Base-by-base conservation (phyloP, 1,140 invertebrate genomes). In the Calephelis nemesis region DNA sequence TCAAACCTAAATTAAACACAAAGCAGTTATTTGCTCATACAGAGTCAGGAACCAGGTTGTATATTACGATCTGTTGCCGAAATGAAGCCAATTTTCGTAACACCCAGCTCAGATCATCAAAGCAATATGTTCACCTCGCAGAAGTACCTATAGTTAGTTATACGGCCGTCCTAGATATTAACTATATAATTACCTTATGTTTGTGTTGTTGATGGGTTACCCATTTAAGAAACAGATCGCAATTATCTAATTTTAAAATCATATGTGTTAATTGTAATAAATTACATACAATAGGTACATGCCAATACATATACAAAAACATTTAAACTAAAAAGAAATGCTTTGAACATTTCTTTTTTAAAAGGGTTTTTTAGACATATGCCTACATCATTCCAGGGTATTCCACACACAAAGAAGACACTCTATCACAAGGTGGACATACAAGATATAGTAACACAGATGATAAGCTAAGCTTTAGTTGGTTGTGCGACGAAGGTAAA, bases 201-300 rank as follows among this genome's bases (percentile, higher is more conserved):
- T 42, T 52, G 30, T 13, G 15, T 60, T 70, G 65, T 47, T 64
- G 58, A 64, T 19, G 65, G 45, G 69, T 77, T 82, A 82, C 83
- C 82, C 88, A 91, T 91, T 91, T 91, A 87, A 91, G 87, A 72
- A 91, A 91, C 88, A 91, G 88, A 91, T 91, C 88, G 88, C 87
- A 91, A 91, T 89, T 83, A 82, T 79, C 78, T 84, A 78, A 77
- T 67, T 74, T 70, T 54, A 64, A 52, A 58, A 73, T 70, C 68
- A 73, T 70, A 60, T 39, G 47, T 30, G 47, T 45, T 47, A 15
- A 63, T 47, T 45, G 54, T 52, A 19, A 58, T 4, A 66, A 47
- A 40, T 54, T 66, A 50, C 42, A 66, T 54, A 54, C n/a, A 64
- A 48, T 48, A 66, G 8, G 47, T 66, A 66, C 65, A 54, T 66